Conservation (phyloP, 2,113 vertebrate species). For the Leiothrix lutea region DNA sequence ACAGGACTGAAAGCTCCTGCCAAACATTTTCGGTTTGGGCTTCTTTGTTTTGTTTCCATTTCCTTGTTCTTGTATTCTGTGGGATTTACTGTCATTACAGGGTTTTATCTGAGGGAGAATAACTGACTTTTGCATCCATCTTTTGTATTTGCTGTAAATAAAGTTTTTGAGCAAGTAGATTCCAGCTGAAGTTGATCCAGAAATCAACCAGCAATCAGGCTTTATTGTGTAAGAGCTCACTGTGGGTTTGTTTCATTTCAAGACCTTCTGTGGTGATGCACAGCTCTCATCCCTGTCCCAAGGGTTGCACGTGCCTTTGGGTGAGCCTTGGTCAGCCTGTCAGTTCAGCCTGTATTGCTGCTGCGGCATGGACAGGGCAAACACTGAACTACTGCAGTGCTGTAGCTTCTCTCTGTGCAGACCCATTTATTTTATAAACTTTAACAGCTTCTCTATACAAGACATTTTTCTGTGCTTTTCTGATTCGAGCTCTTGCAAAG, state of each 20-base stretch:
- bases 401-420: not conserved
- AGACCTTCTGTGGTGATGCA: not conserved
- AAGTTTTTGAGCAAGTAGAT: not conserved
- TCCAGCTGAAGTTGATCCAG: not conserved
- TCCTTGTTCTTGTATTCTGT: not conserved
- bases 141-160: not conserved
- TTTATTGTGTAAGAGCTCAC: not conserved
- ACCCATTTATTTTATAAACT: not conserved
- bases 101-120: not conserved
- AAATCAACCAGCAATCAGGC: not conserved
- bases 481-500: not conserved
- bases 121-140: not conserved
- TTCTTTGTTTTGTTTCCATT: not conserved
- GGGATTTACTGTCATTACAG: not conserved
- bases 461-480: not conserved
- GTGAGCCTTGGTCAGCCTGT: not conserved
- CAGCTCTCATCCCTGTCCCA: not conserved
- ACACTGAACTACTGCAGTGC: not conserved
- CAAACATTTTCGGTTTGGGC: not conserved
- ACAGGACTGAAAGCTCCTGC: not conserved
- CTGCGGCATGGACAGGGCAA: not conserved
- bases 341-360: not conserved
- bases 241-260: not conserved
- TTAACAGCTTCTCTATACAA: not conserved
- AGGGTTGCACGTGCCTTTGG: not conserved